Percentiles rank a stretch among this genome's conserved stretches.
These are phyloP conservation scores for Aulostomus chinensis DNA, from an alignment of 2,797 vertebrate genomes.

Conservation along the genomic window DNA sequence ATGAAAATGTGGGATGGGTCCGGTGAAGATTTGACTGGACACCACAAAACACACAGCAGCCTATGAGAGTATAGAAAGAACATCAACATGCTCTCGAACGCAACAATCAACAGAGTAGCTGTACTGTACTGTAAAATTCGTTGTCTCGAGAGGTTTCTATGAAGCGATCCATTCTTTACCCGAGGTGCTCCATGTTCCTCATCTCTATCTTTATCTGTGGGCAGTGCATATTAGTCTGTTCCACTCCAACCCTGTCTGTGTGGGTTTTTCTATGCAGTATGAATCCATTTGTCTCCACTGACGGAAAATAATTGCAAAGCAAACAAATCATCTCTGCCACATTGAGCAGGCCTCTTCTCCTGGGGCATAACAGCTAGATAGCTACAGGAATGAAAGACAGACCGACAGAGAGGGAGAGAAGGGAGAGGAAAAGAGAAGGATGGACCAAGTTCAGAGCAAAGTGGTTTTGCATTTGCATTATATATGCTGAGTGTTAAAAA, in stretches of 20 bases:
- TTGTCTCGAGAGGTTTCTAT: background rate
- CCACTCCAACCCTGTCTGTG: constrained; percentile 64
- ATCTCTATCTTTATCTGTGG: constrained; percentile 40
- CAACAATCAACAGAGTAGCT: background rate
- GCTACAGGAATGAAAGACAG: constrained; percentile 61
- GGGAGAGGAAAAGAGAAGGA: constrained; percentile 32
- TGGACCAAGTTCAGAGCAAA: constrained; percentile 48
- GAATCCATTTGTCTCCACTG: constrained; percentile 97
- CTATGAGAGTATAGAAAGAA: too few relatives aligned
- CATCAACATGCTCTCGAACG: too few relatives aligned
- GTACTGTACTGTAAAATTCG: background rate
- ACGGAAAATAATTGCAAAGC: constrained; percentile 97
- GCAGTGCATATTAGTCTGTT: constrained; percentile 47
- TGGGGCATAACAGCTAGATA: constrained; percentile 77
- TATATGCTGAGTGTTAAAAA: constrained; percentile 72
- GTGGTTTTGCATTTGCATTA: constrained; percentile 71
- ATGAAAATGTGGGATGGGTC: too few relatives aligned
- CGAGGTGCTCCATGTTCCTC: constrained; percentile 18
- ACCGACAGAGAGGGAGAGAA: constrained; percentile 32
- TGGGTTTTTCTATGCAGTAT: constrained; percentile 85
- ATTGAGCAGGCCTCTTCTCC: constrained; percentile 87
- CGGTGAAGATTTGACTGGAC: too few relatives aligned
- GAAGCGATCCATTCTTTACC: constrained; percentile 16
- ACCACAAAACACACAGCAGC: too few relatives aligned
- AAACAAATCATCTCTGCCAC: constrained; percentile 95